These are phyloP conservation scores for Amblyjoppa fuscipennis DNA, from an alignment of 2,888 invertebrate species.

Conservation along the genomic window DNA sequence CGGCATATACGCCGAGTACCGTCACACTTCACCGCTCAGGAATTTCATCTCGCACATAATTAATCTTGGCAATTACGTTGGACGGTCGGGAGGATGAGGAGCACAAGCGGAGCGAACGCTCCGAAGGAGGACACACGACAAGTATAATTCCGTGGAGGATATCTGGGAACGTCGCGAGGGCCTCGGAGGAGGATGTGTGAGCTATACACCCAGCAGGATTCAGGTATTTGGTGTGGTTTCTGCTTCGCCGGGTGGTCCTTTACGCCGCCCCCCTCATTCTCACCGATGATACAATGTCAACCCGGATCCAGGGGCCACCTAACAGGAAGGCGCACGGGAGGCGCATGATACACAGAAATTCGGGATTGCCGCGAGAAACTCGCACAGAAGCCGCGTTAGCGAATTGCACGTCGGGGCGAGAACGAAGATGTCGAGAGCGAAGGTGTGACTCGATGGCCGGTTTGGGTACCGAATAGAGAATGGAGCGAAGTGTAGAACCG, in stretches of 20 bases:
- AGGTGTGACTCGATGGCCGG: conserved; percentile 21
- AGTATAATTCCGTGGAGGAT: conserved; percentile 76
- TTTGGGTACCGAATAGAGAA: conserved; percentile 5
- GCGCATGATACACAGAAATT: conserved; percentile 7
- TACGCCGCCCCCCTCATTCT: conserved; percentile 7
- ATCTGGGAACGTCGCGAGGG: conserved; percentile 14
- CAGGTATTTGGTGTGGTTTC: conserved; percentile 38
- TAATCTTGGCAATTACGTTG: conserved; percentile 81
- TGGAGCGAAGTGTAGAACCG: background rate
- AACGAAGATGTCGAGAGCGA: conserved; percentile 15
- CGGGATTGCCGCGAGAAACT: conserved; percentile 8
- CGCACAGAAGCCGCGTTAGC: background rate
- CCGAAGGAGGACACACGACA: conserved; percentile 68
- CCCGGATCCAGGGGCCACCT: conserved; percentile 20
- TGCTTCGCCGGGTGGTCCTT: conserved; percentile 1
- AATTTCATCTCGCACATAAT: conserved; percentile 83
- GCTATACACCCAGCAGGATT: conserved; percentile 9
- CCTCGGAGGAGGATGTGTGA: background rate
- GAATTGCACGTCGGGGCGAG: conserved; percentile 26
- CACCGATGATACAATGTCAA: conserved; percentile 51
- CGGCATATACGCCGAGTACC: conserved; percentile 68
- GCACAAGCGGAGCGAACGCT: background rate
- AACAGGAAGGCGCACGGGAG: conserved; percentile 5
- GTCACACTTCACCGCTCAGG: conserved; percentile 75
- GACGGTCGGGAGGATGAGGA: conserved; percentile 6